A percentile compares a stretch with the other conserved stretches of the same genome.
These are phyloP conservation scores for Galleria mellonella DNA, from an alignment of 1,140 invertebrate genomes.

Conservation along the genomic window DNA sequence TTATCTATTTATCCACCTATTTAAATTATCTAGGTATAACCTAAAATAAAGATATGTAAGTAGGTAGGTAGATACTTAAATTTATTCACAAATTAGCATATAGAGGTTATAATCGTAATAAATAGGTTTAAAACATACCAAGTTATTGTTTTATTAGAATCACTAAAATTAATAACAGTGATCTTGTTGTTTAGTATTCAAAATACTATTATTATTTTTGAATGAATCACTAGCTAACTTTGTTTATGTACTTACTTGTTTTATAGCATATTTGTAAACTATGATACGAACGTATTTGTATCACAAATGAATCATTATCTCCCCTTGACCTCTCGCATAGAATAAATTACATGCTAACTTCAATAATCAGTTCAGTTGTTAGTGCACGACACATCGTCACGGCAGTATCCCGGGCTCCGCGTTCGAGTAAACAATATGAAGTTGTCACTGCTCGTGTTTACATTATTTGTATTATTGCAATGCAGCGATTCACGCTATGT, in stretches of 20 bases:
- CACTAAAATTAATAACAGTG: too few relatives aligned
- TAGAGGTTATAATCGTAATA: too few relatives aligned
- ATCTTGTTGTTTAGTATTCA: too few relatives aligned
- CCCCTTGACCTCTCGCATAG: constrained; percentile 34
- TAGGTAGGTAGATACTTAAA: too few relatives aligned
- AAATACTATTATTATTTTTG: too few relatives aligned
- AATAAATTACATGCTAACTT: constrained; percentile 26
- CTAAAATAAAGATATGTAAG: too few relatives aligned
- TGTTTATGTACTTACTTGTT: background rate
- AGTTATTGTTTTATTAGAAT: too few relatives aligned
- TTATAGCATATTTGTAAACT: constrained; percentile 1
- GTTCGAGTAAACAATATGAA: constrained; percentile 32
- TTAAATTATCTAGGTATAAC: too few relatives aligned
- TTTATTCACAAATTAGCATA: too few relatives aligned
- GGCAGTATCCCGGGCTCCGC: constrained; percentile 6
- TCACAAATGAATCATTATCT: constrained; percentile 23
- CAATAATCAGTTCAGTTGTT: constrained; percentile 23
- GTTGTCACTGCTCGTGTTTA: constrained; percentile 37
- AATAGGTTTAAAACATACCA: too few relatives aligned
- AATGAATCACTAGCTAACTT: too few relatives aligned
- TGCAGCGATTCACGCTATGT: constrained; percentile 29
- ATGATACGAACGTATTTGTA: constrained; percentile 2
- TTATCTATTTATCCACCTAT: too few relatives aligned
- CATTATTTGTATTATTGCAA: constrained; percentile 29
- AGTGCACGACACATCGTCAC: constrained; percentile 12